phyloP scores from a whole-genome alignment of 2,888 invertebrate species.

The Tethea ocularis region DNA sequence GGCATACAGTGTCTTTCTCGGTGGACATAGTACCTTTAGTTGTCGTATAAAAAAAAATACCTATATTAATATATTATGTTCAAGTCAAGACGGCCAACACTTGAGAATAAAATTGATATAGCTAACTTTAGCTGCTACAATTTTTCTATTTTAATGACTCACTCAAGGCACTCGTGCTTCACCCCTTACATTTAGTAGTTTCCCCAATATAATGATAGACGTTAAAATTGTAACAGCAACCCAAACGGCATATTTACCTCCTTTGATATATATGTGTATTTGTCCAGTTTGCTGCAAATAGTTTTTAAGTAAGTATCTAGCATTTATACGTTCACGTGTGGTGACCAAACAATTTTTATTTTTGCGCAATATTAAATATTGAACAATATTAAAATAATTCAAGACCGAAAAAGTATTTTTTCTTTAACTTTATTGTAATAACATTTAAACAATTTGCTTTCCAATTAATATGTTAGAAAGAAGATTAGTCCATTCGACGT shows the following conservation, averaged over 20 bases:
- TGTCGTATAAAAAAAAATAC: too few species aligned
- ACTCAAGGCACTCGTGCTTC: background rate
- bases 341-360: constrained; percentile 68
- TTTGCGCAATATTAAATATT: constrained; percentile 70
- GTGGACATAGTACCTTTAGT: too few species aligned
- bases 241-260: background rate
- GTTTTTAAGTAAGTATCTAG: constrained; percentile 56
- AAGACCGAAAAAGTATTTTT: constrained; percentile 44
- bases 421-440: constrained; percentile 38
- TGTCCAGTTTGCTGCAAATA: constrained; percentile 58
- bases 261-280: constrained; percentile 24
- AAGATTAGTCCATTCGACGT: constrained; percentile 67
- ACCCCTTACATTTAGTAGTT: background rate
- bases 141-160: background rate
- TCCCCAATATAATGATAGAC: background rate
- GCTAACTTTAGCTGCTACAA: background rate
- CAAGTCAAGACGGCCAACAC: background rate
- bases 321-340: constrained; percentile 72
- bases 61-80: background rate
- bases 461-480: constrained; percentile 72
- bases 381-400: constrained; percentile 69
- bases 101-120: background rate
- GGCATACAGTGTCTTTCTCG: too few species aligned
- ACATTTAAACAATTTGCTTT: constrained; percentile 60
- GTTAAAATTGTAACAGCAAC: background rate